phyloP scores from a whole-genome alignment of 2,113 vertebrate genomes.

The Paradoxurus hermaphroditus region DNA sequence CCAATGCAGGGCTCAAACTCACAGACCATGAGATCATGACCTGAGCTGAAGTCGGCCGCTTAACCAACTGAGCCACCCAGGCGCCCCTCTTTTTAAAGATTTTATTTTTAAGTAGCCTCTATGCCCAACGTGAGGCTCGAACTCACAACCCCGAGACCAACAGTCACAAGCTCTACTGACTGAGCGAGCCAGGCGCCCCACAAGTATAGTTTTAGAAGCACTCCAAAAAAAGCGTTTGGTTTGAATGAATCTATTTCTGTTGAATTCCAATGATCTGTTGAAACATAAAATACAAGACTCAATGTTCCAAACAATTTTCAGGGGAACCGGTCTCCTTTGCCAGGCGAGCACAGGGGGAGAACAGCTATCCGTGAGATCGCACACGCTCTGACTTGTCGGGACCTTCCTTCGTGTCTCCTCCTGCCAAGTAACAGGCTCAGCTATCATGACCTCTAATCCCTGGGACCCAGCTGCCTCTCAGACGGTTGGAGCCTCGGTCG shows the following conservation, averaged over 20 bases:
- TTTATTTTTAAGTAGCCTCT: no score
- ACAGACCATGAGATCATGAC: no score
- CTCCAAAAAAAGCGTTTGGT: not conserved
- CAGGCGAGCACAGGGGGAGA: not conserved
- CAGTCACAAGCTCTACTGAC: no score
- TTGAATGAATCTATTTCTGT: slow-evolving; percentile 9
- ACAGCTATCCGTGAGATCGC: not conserved
- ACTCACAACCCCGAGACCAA: no score
- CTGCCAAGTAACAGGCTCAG: not conserved
- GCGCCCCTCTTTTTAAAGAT: no score
- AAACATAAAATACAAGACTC: not conserved
- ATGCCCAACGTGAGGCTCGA: no score
- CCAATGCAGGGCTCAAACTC: no score
- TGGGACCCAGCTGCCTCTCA: slow-evolving; percentile 5
- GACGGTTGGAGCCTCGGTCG: not conserved
- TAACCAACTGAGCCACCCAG: no score
- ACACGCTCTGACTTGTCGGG: slow-evolving; percentile 30
- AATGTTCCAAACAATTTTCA: not conserved
- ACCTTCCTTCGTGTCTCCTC: not conserved
- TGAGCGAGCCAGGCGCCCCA: no score
- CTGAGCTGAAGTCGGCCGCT: no score
- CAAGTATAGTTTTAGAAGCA: not conserved
- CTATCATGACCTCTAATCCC: slow-evolving; percentile 2
- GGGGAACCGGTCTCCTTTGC: not conserved
- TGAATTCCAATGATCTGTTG: not conserved